Conservation (phyloP, 2,888 invertebrate genomes). For the Rapana venosa region DNA sequence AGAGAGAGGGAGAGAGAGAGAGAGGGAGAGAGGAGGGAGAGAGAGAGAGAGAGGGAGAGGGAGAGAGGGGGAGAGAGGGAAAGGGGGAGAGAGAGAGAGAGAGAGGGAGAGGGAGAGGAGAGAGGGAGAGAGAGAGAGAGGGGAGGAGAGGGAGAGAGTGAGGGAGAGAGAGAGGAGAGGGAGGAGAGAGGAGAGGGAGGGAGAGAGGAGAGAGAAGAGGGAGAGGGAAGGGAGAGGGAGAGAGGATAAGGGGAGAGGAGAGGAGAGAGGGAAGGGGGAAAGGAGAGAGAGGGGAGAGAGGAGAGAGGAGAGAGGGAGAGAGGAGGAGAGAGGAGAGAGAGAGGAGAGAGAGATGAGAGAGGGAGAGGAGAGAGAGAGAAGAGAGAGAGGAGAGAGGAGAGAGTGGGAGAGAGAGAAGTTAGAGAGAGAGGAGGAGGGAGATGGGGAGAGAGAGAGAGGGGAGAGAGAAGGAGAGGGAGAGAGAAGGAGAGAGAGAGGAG, state of each 20-base stretch:
- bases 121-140: too few species aligned
- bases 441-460: slow-evolving; percentile 3
- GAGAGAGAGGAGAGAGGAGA: background rate
- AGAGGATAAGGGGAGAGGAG: background rate
- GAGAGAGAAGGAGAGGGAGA: background rate
- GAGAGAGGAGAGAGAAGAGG: too few species aligned
- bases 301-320: background rate
- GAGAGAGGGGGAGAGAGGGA: background rate
- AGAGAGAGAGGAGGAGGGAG: background rate
- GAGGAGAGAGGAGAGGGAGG: too few species aligned
- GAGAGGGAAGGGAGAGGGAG: background rate
- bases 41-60: background rate
- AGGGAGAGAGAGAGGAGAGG: too few species aligned
- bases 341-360: background rate
- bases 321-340: background rate
- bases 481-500: background rate
- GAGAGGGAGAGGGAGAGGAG: too few species aligned
- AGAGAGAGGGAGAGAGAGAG: background rate
- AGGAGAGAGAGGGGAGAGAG: background rate
- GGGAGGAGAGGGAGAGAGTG: too few species aligned
- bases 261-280: background rate
- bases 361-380: background rate
- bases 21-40: background rate
- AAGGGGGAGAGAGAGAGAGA: too few species aligned
- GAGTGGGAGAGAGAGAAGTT: background rate